Evolutionary conservation across 2,797 vertebrate genomes (phyloP), one percentile per base, ranked within the genome.

Genomic region (Taeniopygia guttata): DNA sequence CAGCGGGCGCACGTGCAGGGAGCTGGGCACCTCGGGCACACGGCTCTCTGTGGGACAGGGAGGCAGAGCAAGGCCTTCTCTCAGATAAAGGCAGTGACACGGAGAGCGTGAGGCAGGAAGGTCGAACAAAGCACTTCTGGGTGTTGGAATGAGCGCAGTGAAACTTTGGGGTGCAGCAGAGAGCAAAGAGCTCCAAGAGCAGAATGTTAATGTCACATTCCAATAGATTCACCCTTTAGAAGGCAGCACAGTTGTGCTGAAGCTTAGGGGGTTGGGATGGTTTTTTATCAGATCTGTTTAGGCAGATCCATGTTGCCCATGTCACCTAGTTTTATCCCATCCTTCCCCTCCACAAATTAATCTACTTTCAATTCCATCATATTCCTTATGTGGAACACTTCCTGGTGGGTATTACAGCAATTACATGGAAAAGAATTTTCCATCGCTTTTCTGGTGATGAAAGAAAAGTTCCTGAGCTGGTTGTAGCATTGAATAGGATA

Each of bases 1-100:
- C 49, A 99, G 98, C 0, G 99, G 98, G 4, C 99, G 99, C 51
- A 99, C 99, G 0, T 99, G 99, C 45, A 99, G 98, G 6, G 99
- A 99, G 88, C 99, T 99, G 11, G 99, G 99, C 70, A 99, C 98
- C 87, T 99, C 99, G 1, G 99, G 99, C 55, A 99, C 99, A 1
- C 98, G 98, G 1, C 98, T 98, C 96, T 99, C 99, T 99, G 97
- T 46, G 17, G 48, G 60, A 81, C 56, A 11, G n/a, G 0, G 27
- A 67, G 54, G 26, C 52, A 43, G 3, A 2, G 45, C 55, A 84
- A 60, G 45, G 38, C n/a, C 19, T 60, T 22, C 80, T 56, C n/a
- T 58, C 70, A 40, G 18, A 20, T 1, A 27, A 13, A 67, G 67
- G 27, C 40, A 43, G 23, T 5, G 19, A 19, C 36, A 4, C 0